Base-by-base conservation (phyloP, 2,888 invertebrate genomes). In the Nasonia oneida region DNA sequence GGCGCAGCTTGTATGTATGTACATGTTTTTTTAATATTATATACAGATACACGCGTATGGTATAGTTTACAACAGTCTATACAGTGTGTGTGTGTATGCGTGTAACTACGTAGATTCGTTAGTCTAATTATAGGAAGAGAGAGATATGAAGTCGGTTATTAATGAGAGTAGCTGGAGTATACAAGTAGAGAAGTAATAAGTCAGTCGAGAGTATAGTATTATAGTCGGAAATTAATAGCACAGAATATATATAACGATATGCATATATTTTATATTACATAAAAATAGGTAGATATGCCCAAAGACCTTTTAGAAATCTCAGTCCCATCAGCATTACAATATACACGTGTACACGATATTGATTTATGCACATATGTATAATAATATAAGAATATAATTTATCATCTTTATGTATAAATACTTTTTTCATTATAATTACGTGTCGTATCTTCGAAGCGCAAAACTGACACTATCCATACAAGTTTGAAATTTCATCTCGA, bases 151-250 rank as follows among this genome's bases (percentile, higher is more conserved):
- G 82, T 88, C 86, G 81, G 53, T 67, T 88, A 89, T 89, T 89
- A 88, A 88, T 89, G 50, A 80, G 88, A 87, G 47, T 47, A 47
- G 88, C 78, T 88, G 77, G 78, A 80, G 80, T 82, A 29, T 29
- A 85, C n/a, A n/a, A 61, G 57, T 61, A 61, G 57, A n/a, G 73
- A 89, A 86, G 87, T 83, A 88, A 88, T 89, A 88, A 88, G 89
- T 90, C 91, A 89, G 91, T 91, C 90, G 82, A 89, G 85, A 89
- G 90, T 47, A 18, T 53, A 53, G 57, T 61, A 61, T 61, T 61
- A 61, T 61, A 61, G 89, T 92, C 90, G 86, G 88, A 89, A 88
- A 87, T 91, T 91, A 89, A 92, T 91, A 93, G 92, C 93, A 93
- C 92, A 93, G 93, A 93, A 90, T 91, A 29, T 29, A 39, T 84